phyloP scores from a whole-genome alignment of 2,113 vertebrate genomes.

The Clarias magur region DNA sequence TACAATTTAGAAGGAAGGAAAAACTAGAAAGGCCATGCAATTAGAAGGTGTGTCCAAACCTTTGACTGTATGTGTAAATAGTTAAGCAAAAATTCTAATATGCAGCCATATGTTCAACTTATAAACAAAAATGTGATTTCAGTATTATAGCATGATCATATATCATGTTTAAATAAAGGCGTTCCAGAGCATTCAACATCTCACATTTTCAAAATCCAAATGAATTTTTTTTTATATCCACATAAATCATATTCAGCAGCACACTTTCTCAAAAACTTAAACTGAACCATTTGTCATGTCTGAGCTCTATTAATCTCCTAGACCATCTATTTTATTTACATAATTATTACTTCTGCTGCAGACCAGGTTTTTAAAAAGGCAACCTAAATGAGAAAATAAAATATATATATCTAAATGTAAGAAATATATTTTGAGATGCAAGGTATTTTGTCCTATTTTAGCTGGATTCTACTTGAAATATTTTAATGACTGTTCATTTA shows the following conservation, averaged over 20 bases:
- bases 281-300: not conserved
- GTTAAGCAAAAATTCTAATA: not conserved
- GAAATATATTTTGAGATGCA: not conserved
- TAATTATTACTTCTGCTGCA: not conserved
- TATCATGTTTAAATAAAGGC: not conserved
- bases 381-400: not conserved
- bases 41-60: too few relatives aligned
- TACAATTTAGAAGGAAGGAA: too few relatives aligned
- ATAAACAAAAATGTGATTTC: not conserved
- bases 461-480: not conserved
- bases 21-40: too few relatives aligned
- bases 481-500: not conserved
- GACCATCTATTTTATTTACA: not conserved
- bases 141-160: not conserved
- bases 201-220: not conserved
- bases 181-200: not conserved
- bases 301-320: not conserved
- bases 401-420: not conserved
- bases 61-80: not conserved
- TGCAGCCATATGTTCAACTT: not conserved
- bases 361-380: not conserved
- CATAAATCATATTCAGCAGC: slow-evolving; percentile 3
- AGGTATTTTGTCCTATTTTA: not conserved
- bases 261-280: not conserved
- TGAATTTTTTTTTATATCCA: not conserved